Evolutionary conservation across 92 coral and sea anemone genomes (phyloP).

Genomic region (Plumapathes pennacea): DNA sequence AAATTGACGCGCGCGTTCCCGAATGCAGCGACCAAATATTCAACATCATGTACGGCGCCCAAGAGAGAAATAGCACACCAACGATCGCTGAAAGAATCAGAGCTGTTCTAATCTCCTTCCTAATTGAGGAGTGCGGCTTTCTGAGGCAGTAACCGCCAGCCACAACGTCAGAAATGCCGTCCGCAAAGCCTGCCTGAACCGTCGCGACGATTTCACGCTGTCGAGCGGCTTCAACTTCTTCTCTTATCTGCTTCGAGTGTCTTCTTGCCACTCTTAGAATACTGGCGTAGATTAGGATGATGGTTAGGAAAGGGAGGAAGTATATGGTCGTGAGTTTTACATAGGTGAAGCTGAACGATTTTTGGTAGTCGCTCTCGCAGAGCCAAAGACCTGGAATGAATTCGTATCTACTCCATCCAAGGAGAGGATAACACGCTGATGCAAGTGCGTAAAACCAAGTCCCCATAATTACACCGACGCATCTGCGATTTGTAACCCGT

Average conservation of each 20-base stretch:
- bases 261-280: conserved; percentile 65
- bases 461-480: conserved; percentile 24
- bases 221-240: conserved; percentile 64
- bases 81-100: conserved; percentile 65
- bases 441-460: conserved; percentile 64
- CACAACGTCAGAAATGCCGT: conserved; percentile 23
- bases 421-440: conserved; percentile 62
- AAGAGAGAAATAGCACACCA: conserved; percentile 66
- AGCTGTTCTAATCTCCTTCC: conserved; percentile 73
- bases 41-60: conserved; percentile 72
- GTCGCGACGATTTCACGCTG: conserved; percentile 45
- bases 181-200: conserved; percentile 9
- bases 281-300: conserved; percentile 61
- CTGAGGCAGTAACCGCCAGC: conserved; percentile 79
- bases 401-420: conserved; percentile 62
- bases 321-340: conserved; percentile 64
- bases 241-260: conserved; percentile 79
- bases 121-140: conserved; percentile 75
- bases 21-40: conserved; percentile 58
- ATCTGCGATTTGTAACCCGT: conserved; percentile 57
- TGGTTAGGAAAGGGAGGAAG: conserved; percentile 61
- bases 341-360: conserved; percentile 52
- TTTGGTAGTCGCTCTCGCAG: conserved; percentile 58
- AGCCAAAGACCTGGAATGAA: conserved; percentile 71
- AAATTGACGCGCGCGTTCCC: conserved; percentile 5